These are phyloP conservation scores for Anthoscopus minutus DNA, from an alignment of 2,113 vertebrate species.

Conservation along the genomic window DNA sequence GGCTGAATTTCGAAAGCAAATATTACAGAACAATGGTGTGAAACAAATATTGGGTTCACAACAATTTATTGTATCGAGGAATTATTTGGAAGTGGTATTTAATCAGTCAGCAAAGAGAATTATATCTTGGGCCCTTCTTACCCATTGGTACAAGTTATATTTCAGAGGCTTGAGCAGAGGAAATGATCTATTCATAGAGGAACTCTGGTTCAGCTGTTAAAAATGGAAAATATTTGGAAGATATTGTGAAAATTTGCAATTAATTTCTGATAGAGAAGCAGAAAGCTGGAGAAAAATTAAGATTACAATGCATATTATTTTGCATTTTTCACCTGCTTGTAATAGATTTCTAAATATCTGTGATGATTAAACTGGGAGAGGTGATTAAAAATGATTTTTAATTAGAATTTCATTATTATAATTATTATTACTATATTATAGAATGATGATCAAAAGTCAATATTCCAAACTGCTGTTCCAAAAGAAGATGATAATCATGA, in stretches of 20 bases:
- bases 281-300: background rate
- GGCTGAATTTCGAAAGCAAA: background rate
- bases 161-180: background rate
- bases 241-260: background rate
- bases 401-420: no score
- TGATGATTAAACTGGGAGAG: background rate
- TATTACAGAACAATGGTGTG: background rate
- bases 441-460: background rate
- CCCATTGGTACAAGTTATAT: background rate
- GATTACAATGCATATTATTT: background rate
- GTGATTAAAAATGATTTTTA: no score
- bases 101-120: background rate
- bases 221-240: background rate
- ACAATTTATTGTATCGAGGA: background rate
- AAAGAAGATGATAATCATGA: background rate
- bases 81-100: background rate
- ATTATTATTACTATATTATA: no score
- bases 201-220: background rate
- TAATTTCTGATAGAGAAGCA: background rate
- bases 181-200: background rate
- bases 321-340: background rate
- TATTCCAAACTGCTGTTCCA: background rate
- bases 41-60: background rate
- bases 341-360: background rate
- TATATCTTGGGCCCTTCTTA: background rate